Base-by-base conservation (phyloP, 2,797 vertebrate species). In the Gastrophryne carolinensis region DNA sequence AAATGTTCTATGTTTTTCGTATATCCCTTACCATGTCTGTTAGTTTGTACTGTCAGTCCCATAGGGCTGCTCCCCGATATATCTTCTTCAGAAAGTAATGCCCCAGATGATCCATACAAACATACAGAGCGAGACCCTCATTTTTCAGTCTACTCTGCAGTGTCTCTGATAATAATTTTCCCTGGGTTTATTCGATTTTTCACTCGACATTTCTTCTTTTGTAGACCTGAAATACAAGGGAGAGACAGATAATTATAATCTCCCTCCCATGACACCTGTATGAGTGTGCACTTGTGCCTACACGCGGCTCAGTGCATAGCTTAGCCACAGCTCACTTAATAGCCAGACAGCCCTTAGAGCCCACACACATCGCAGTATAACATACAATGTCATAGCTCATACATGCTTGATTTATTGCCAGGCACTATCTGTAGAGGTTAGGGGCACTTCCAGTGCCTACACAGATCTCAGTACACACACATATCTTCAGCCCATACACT, bases 121-220 rank as follows among this genome's bases (percentile, higher is more conserved):
- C 75, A 72, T 72, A 34, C 75, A 78, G 34, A 72, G 68, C 39
- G 75, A 78, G 11, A 68, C 75, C 66, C 75, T 78, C 75, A 78
- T 78, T 65, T 68, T 78, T 37, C 39, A 23, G 21, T 29, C 24
- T 53, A 29, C 3, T 41, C 13, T 27, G 5, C 32, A 21, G 23
- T 17, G 24, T 54, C 19, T 30, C 19, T 12, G 41, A 15, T 37
- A 37, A 19, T 26, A 32, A 17, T 8, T 24, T 15, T 61, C 54
- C 44, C 23, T 19, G 26, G 39, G 1, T 72, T 13, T 29, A 52
- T 52, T 57, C 41, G 15, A 11, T 68, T 17, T 19, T 17, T 12
- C 32, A 52, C 23, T 60, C 15, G 21, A 3, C 9, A 13, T 27
- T 39, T 44, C 71, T 73, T 50, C 53, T 11, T 73, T 49, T 56